Conservation (phyloP, 2,113 vertebrate genomes). For the Steatornis caripensis region DNA sequence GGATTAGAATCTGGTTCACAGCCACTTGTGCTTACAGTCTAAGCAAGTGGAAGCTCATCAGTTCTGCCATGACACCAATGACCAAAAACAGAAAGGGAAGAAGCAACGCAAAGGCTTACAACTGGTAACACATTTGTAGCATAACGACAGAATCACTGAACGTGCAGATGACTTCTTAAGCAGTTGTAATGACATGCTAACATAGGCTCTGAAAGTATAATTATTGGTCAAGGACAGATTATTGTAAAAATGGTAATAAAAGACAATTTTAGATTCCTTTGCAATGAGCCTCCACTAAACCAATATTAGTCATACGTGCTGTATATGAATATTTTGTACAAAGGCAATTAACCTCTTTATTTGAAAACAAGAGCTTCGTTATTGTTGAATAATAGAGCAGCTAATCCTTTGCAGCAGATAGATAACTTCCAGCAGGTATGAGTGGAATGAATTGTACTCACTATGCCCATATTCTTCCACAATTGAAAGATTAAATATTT, state of each 20-base stretch:
- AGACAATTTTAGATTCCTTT: conserved; percentile 63
- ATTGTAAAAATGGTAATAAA: conserved; percentile 70
- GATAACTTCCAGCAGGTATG: conserved; percentile 51
- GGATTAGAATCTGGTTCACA: not conserved
- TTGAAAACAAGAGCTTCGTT: conserved; percentile 70
- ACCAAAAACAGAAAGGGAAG: not conserved
- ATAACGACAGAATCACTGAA: not conserved
- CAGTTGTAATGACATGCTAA: conserved; percentile 32
- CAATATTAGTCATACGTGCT: conserved; percentile 65
- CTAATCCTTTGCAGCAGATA: conserved; percentile 70
- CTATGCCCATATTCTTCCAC: conserved; percentile 26
- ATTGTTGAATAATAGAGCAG: conserved; percentile 61
- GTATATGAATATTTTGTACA: conserved; percentile 62
- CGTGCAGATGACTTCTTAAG: conserved; percentile 14
- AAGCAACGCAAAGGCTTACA: not conserved
- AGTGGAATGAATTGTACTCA: conserved; percentile 50
- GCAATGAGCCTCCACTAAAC: conserved; percentile 59
- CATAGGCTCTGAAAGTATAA: conserved; percentile 23
- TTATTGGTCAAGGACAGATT: conserved; percentile 70
- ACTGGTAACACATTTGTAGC: not conserved
- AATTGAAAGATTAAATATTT: conserved; percentile 71
- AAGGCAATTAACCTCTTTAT: conserved; percentile 77
- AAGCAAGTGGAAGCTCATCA: not conserved
- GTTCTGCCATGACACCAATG: not conserved
- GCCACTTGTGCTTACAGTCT: not conserved